A percentile compares a stretch with the other conserved stretches of the same genome.
Evolutionary conservation across 64 coral and sea anemone species (phyloP).

Genomic region (Porites australiensis): DNA sequence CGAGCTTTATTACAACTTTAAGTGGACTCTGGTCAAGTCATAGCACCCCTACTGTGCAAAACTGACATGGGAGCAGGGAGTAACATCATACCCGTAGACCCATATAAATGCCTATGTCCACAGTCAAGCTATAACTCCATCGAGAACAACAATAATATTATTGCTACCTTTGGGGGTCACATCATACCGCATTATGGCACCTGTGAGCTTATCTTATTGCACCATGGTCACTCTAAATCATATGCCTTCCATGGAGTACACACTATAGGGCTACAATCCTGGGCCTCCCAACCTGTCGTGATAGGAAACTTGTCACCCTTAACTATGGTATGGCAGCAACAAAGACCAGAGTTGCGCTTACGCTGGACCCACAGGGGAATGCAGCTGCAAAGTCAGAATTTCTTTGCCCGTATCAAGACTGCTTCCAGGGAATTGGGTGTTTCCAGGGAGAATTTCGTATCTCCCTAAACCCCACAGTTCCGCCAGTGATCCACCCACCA

Average conservation of each 20-base stretch:
- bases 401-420: too few relatives aligned
- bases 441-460: too few relatives aligned
- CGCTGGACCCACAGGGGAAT: too few relatives aligned
- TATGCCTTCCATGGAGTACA: constrained; percentile 56
- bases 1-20: constrained; percentile 55
- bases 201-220: constrained; percentile 49
- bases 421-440: too few relatives aligned
- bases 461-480: too few relatives aligned
- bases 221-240: constrained; percentile 15
- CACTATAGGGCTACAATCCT: constrained; percentile 62
- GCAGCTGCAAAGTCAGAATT: too few relatives aligned
- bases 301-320: constrained; percentile 60
- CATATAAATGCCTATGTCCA: constrained; percentile 56
- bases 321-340: too few relatives aligned
- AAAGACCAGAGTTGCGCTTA: too few relatives aligned
- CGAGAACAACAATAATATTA: constrained; percentile 4
- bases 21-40: constrained; percentile 61
- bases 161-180: constrained; percentile 66
- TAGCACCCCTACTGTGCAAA: constrained; percentile 50
- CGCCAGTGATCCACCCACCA: too few relatives aligned
- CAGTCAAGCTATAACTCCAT: neutral
- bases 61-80: constrained; percentile 61
- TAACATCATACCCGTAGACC: constrained; percentile 38
- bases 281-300: constrained; percentile 39
- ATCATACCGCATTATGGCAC: constrained; percentile 63